phyloP scores from a whole-genome alignment of 2,797 vertebrate genomes.

The Phataginus tetradactyla region DNA sequence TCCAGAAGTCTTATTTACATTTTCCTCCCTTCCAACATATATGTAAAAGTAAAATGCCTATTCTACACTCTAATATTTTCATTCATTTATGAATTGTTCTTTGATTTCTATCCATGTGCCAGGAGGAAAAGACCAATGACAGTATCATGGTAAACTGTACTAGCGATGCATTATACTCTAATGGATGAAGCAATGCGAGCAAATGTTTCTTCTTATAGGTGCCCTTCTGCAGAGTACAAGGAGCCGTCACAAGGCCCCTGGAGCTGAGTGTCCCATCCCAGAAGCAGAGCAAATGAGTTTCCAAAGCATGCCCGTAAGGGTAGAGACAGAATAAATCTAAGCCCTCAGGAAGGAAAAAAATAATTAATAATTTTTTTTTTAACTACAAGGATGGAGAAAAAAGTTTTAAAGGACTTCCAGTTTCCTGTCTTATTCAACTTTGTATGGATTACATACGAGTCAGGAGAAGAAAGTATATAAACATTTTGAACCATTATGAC shows the following conservation, averaged over 20 bases:
- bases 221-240: not conserved
- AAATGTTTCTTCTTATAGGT: rapidly evolving
- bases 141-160: rapidly evolving
- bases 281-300: not conserved
- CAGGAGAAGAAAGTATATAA: not conserved
- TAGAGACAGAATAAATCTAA: not conserved
- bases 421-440: not conserved
- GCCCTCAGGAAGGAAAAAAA: not conserved
- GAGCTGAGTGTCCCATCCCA: not conserved
- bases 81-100: not conserved
- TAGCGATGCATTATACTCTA: not conserved
- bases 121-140: not conserved
- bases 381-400: not conserved
- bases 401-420: not conserved
- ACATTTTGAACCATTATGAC: not conserved
- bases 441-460: not conserved
- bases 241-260: not conserved
- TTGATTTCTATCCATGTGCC: not conserved
- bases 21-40: not conserved
- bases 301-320: not conserved
- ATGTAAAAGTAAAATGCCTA: not conserved
- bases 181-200: not conserved
- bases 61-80: not conserved
- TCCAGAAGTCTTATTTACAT: not conserved
- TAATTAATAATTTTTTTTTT: no score